Percentiles rank a stretch among this genome's conserved stretches.
Conservation (phyloP, 2,888 invertebrate genomes). For the Cerastoderma edule region DNA sequence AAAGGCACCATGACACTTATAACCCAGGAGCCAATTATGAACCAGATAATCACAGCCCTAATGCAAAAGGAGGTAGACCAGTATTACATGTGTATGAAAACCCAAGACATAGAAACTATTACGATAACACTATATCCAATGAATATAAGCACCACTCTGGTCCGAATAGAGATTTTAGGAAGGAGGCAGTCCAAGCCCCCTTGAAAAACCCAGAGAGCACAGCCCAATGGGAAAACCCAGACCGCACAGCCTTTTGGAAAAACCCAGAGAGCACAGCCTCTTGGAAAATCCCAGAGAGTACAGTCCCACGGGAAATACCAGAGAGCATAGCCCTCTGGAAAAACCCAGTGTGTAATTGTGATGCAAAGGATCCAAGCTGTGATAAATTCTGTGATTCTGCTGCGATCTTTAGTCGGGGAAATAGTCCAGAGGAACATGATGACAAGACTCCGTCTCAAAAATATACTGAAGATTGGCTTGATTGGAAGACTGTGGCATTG, state of each 20-base stretch:
- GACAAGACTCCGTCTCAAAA: slow-evolving; percentile 7
- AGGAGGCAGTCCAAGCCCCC: neutral
- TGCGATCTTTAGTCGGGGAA: slow-evolving; percentile 35
- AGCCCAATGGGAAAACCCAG: neutral
- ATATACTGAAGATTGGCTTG: slow-evolving; percentile 15
- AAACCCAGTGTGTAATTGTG: neutral
- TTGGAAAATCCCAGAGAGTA: neutral
- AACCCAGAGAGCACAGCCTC: too few species aligned
- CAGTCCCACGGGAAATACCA: neutral
- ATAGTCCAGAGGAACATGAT: slow-evolving; percentile 27
- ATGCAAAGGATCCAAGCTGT: neutral
- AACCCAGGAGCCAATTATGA: neutral
- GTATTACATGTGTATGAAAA: too few species aligned
- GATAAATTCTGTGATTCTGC: slow-evolving; percentile 3
- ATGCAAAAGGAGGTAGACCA: neutral
- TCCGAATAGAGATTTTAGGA: too few species aligned
- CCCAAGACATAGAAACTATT: too few species aligned
- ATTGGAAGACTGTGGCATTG: neutral
- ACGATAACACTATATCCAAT: too few species aligned
- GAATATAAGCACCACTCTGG: too few species aligned
- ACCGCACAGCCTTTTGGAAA: too few species aligned
- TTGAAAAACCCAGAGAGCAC: neutral
- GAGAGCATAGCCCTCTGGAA: neutral
- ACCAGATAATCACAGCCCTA: neutral
- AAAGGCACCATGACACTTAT: too few species aligned